phyloP scores from a whole-genome alignment of 1,140 invertebrate genomes.

The Cardiocondyla obscurior region DNA sequence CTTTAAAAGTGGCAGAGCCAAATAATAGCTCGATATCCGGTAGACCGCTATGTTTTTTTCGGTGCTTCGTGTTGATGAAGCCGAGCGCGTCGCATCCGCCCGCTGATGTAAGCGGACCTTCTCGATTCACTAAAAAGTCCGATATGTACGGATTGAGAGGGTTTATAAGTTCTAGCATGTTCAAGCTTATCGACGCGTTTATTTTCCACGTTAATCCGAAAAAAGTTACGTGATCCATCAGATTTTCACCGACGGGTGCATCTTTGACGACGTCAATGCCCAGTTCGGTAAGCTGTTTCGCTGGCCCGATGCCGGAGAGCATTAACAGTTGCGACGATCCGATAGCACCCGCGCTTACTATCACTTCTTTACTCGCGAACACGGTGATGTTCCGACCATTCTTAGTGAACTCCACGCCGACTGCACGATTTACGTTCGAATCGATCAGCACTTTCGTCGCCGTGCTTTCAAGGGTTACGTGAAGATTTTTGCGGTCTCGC shows the following conservation, averaged over 20 bases:
- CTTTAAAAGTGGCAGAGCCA: conserved; percentile 84
- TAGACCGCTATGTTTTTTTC: conserved; percentile 86
- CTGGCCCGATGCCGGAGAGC: not conserved
- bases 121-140: conserved; percentile 84
- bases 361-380: not conserved
- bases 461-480: not conserved
- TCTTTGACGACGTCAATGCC: not conserved
- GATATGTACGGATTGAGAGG: conserved; percentile 68
- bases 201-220: not conserved
- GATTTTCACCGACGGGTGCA: not conserved
- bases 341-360: not conserved
- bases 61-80: conserved; percentile 89
- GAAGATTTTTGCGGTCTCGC: not conserved
- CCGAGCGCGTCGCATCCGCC: conserved; percentile 90
- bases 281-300: not conserved
- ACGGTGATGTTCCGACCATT: not conserved
- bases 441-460: not conserved
- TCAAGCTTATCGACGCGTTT: not conserved
- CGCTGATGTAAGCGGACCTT: conserved; percentile 90
- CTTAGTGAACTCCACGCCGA: not conserved
- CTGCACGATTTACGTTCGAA: not conserved
- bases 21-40: conserved; percentile 91
- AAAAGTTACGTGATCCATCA: not conserved
- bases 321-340: not conserved
- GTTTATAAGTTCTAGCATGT: conserved; percentile 86